These are phyloP conservation scores for Drosophila helvetica DNA, from an alignment of 2,888 invertebrate species.

Conservation along the genomic window DNA sequence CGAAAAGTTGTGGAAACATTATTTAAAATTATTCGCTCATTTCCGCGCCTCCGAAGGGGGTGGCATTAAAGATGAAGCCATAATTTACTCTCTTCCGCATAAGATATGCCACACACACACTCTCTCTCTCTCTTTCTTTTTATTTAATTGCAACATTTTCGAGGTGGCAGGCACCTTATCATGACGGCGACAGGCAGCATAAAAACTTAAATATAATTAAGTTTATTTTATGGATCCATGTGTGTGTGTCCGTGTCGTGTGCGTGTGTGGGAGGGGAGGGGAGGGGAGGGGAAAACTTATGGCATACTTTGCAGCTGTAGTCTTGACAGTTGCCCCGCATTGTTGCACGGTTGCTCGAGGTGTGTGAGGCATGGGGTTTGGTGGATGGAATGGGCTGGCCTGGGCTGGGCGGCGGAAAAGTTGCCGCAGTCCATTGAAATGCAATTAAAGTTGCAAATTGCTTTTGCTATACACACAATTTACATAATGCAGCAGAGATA, in stretches of 20 bases:
- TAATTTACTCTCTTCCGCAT: constrained; percentile 44
- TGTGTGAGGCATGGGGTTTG: neutral
- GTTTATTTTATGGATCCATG: constrained; percentile 10
- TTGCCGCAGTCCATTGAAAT: constrained; percentile 54
- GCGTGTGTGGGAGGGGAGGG: constrained; percentile 7
- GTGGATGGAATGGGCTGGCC: neutral
- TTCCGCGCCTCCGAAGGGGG: neutral
- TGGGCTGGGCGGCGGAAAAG: constrained; percentile 14
- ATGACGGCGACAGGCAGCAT: constrained; percentile 5
- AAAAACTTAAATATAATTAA: constrained; percentile 36
- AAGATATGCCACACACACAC: constrained; percentile 33
- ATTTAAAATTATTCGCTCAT: constrained; percentile 39
- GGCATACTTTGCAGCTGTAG: constrained; percentile 26
- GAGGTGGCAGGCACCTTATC: constrained; percentile 12
- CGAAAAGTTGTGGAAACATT: constrained; percentile 14
- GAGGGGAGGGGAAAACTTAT: constrained; percentile 6
- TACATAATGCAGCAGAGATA: constrained; percentile 61
- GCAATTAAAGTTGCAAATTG: constrained; percentile 72
- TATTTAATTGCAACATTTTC: constrained; percentile 16
- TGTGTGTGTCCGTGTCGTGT: neutral
- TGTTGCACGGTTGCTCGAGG: neutral
- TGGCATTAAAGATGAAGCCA: constrained; percentile 50
- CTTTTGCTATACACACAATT: constrained; percentile 51
- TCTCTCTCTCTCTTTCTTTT: neutral
- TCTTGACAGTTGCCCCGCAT: constrained; percentile 16